Evolutionary conservation across 2,888 invertebrate species (phyloP).

Genomic region (Hirtodrosophila confusa): DNA sequence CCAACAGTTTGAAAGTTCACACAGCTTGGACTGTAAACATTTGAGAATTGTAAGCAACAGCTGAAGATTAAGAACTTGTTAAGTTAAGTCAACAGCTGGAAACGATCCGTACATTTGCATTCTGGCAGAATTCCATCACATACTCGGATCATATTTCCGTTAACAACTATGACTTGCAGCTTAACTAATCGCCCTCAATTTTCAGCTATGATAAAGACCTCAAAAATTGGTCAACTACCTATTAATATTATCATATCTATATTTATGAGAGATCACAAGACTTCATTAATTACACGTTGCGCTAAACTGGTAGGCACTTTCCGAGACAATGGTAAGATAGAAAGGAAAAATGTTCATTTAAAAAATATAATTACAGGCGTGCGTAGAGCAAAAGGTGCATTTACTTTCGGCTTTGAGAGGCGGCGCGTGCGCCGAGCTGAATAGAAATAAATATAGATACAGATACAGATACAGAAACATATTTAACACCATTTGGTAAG

Average conservation of each 20-base stretch:
- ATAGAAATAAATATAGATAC: conserved; percentile 10
- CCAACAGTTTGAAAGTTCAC: conserved; percentile 12
- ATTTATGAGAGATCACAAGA: conserved; percentile 40
- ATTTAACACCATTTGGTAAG: conserved; percentile 59
- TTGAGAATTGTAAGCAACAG: conserved; percentile 13
- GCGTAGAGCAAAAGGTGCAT: conserved; percentile 59
- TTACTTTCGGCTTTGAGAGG: conserved; percentile 32
- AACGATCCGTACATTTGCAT: conserved; percentile 15
- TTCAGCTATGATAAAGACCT: conserved; percentile 38
- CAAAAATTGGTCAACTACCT: conserved; percentile 35
- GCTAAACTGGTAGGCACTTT: conserved; percentile 1
- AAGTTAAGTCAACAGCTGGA: conserved; percentile 37
- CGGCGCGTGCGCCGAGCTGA: conserved; percentile 51
- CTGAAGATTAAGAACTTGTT: conserved; percentile 13
- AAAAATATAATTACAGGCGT: conserved; percentile 53
- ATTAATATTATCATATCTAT: conserved; percentile 44
- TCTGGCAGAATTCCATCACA: background rate
- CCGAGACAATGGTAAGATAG: conserved; percentile 15
- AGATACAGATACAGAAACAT: conserved; percentile 16
- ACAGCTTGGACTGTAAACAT: background rate
- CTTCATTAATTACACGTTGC: conserved; percentile 63
- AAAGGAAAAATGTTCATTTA: conserved; percentile 19
- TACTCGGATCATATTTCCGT: conserved; percentile 29
- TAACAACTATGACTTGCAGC: conserved; percentile 50
- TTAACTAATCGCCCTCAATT: conserved; percentile 28